Conservation (phyloP, 2,888 invertebrate genomes). For the Listrodromus nycthemerus region DNA sequence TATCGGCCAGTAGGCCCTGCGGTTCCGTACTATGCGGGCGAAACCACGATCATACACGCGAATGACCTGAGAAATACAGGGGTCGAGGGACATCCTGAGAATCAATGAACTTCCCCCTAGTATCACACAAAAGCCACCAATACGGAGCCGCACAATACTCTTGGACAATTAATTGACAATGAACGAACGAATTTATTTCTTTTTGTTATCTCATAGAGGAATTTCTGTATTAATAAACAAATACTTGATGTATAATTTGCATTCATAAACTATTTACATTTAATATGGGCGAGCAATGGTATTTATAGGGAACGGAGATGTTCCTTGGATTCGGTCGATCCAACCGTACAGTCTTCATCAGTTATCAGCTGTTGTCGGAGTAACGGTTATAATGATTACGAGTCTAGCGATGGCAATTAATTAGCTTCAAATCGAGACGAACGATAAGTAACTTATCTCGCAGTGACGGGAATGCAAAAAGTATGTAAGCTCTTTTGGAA, state of each 20-base stretch:
- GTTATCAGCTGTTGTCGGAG: neutral
- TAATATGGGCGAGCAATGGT: too few species aligned
- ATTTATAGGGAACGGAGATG: neutral
- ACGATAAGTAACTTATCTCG: constrained; percentile 48
- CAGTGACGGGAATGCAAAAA: constrained; percentile 53
- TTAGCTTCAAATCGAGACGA: constrained; percentile 50
- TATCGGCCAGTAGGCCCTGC: constrained; percentile 43
- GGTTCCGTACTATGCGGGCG: constrained; percentile 17
- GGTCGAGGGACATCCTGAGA: constrained; percentile 32
- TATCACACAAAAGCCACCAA: constrained; percentile 30
- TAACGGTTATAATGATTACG: constrained; percentile 29
- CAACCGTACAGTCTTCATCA: neutral
- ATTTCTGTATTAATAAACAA: too few species aligned
- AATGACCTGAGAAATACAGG: constrained; percentile 24
- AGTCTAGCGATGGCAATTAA: constrained; percentile 36
- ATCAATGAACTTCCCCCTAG: constrained; percentile 41
- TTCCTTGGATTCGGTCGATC: neutral
- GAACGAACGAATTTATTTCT: constrained; percentile 22
- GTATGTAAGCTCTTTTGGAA: constrained; percentile 56
- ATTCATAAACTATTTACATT: too few species aligned
- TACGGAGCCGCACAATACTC: constrained; percentile 25
- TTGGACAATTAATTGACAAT: constrained; percentile 44
- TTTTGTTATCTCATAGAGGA: neutral
- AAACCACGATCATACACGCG: constrained; percentile 8
- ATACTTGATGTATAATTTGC: too few species aligned